These are phyloP conservation scores for Lycodopsis pacificus DNA, from an alignment of 2,797 vertebrate species.

Conservation along the genomic window DNA sequence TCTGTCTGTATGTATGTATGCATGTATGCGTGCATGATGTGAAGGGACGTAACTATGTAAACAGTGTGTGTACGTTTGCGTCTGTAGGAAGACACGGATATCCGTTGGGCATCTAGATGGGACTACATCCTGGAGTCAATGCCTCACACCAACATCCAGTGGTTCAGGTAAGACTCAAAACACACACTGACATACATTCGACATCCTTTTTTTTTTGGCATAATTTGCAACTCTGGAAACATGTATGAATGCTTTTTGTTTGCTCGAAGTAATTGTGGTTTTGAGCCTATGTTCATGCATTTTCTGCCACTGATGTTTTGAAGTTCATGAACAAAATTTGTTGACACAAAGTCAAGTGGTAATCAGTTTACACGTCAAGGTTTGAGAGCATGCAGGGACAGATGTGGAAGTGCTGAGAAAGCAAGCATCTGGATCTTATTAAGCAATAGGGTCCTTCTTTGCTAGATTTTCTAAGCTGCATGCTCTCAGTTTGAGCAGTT, in stretches of 20 bases:
- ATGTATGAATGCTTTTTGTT: background rate
- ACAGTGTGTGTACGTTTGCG: background rate
- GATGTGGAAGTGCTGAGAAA: background rate
- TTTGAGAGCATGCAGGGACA: background rate
- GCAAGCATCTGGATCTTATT: background rate
- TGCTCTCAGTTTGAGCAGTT: background rate
- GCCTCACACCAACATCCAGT: constrained; percentile 96
- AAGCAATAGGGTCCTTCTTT: background rate
- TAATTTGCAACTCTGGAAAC: background rate
- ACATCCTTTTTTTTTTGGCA: background rate
- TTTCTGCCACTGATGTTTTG: background rate
- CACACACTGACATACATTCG: background rate
- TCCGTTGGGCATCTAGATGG: constrained; percentile 96
- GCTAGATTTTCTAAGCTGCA: background rate
- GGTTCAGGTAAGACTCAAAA: constrained; percentile 89
- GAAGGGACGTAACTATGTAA: too few relatives aligned
- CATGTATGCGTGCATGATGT: too few relatives aligned
- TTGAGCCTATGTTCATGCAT: background rate
- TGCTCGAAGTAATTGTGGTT: background rate
- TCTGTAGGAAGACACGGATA: constrained; percentile 87
- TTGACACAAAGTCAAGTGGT: background rate
- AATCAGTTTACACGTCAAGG: background rate
- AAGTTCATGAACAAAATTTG: background rate
- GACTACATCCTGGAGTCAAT: constrained; percentile 97
- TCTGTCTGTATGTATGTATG: too few relatives aligned